A percentile compares a stretch with the other conserved stretches of the same genome.
Evolutionary conservation across 2,113 vertebrate genomes (phyloP).

Genomic region (Lophius piscatorius): DNA sequence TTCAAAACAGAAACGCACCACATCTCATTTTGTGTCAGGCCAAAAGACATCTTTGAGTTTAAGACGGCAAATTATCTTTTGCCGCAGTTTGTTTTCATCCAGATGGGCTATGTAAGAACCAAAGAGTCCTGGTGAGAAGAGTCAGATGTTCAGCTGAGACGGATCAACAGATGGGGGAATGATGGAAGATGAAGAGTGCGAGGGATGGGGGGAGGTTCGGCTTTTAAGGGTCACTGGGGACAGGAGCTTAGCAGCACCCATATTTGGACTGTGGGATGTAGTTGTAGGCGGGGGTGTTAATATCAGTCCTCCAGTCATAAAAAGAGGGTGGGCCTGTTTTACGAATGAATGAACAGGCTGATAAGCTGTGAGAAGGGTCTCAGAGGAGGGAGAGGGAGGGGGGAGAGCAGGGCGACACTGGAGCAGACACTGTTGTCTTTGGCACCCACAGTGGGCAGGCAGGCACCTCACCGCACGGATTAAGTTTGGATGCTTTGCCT

Average conservation of each 20-base stretch:
- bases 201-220: not conserved
- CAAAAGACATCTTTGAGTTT: too few relatives aligned
- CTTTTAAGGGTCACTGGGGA: conserved; percentile 44
- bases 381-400: conserved; percentile 61
- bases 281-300: conserved; percentile 61
- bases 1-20: too few relatives aligned
- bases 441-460: conserved; percentile 33
- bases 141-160: conserved; percentile 30
- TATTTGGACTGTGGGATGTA: conserved; percentile 56
- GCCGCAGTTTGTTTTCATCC: too few relatives aligned
- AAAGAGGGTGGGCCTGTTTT: conserved; percentile 74
- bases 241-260: conserved; percentile 42
- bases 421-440: conserved; percentile 62
- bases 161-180: conserved; percentile 52
- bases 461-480: conserved; percentile 2
- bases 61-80: too few relatives aligned
- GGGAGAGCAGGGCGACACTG: conserved; percentile 33
- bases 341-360: conserved; percentile 72
- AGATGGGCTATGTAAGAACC: too few relatives aligned
- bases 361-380: conserved; percentile 57
- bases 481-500: conserved; percentile 32
- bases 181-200: conserved; percentile 9
- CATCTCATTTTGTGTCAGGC: not conserved
- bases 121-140: too few relatives aligned
- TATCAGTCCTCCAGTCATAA: conserved; percentile 69